These are phyloP conservation scores for Peucedramus taeniatus DNA, from an alignment of 2,113 vertebrate species.

Conservation along the genomic window DNA sequence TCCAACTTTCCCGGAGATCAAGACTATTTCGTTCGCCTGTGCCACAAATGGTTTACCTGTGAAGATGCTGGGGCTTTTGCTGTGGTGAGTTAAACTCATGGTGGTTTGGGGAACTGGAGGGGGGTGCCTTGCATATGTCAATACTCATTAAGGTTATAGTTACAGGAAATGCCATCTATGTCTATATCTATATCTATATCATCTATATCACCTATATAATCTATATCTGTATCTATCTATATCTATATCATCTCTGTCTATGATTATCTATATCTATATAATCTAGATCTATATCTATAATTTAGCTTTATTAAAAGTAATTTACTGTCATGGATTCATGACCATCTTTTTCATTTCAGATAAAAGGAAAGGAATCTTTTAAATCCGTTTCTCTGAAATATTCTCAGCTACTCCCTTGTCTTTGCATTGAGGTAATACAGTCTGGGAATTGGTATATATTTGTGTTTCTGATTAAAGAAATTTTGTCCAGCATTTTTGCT, in stretches of 20 bases:
- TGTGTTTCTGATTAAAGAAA: background rate
- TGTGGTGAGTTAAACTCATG: conserved; percentile 69
- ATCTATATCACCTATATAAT: background rate
- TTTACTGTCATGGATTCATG: background rate
- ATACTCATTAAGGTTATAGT: background rate
- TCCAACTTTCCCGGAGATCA: conserved; percentile 64
- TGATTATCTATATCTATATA: background rate
- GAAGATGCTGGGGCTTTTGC: conserved; percentile 58
- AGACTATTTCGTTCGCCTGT: conserved; percentile 82
- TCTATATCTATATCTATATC: background rate
- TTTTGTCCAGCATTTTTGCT: background rate
- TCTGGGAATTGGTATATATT: background rate
- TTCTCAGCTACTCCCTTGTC: conserved; percentile 78
- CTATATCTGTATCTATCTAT: background rate
- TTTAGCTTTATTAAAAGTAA: background rate
- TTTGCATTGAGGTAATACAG: conserved; percentile 85
- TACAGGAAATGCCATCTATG: background rate
- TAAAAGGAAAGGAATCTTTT: conserved; percentile 73
- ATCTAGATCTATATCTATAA: background rate
- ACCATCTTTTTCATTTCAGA: conserved; percentile 69
- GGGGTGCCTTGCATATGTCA: background rate
- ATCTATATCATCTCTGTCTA: background rate
- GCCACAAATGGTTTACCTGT: conserved; percentile 79
- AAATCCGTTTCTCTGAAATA: conserved; percentile 71
- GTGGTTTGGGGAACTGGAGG: background rate